phyloP scores from a whole-genome alignment of 2,113 vertebrate genomes.

The Ceyx margarethae region DNA sequence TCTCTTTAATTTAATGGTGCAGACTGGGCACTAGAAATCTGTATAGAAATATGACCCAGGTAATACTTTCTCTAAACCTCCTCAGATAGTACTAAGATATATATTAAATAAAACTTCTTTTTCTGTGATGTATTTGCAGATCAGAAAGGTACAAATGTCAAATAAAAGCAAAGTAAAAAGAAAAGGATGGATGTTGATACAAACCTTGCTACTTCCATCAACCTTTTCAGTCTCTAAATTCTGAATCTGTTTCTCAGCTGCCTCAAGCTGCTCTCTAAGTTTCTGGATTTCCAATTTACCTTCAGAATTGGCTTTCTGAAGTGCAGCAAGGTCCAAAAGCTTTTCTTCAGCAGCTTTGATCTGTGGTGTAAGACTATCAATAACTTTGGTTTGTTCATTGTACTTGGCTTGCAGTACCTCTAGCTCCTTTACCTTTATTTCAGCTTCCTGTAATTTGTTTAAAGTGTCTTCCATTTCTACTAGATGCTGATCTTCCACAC shows the following conservation, averaged over 20 bases:
- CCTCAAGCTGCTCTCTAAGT: constrained; percentile 81
- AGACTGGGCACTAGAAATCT: neutral
- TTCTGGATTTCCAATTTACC: constrained; percentile 82
- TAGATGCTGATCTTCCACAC: constrained; percentile 91
- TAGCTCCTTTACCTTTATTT: constrained; percentile 90
- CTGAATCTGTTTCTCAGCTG: constrained; percentile 78
- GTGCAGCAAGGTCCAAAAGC: constrained; percentile 78
- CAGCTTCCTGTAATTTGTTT: constrained; percentile 89
- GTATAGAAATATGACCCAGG: neutral
- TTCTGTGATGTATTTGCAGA: constrained; percentile 13
- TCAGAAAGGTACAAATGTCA: constrained; percentile 36
- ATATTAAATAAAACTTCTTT: neutral
- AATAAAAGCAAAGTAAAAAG: constrained; percentile 32
- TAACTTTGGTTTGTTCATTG: constrained; percentile 76
- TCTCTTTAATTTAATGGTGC: neutral
- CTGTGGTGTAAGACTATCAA: constrained; percentile 75
- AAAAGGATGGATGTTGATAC: constrained; percentile 71
- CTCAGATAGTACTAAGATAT: constrained; percentile 2
- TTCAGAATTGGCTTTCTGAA: constrained; percentile 83
- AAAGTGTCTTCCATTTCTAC: constrained; percentile 96
- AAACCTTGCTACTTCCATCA: constrained; percentile 84
- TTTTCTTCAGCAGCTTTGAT: constrained; percentile 81
- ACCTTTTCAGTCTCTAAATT: constrained; percentile 75
- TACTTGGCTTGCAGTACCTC: constrained; percentile 79
- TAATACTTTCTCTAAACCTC: constrained; percentile 15